These are phyloP conservation scores for Platypus cylindrus DNA, from an alignment of 2,888 invertebrate genomes.

Conservation along the genomic window DNA sequence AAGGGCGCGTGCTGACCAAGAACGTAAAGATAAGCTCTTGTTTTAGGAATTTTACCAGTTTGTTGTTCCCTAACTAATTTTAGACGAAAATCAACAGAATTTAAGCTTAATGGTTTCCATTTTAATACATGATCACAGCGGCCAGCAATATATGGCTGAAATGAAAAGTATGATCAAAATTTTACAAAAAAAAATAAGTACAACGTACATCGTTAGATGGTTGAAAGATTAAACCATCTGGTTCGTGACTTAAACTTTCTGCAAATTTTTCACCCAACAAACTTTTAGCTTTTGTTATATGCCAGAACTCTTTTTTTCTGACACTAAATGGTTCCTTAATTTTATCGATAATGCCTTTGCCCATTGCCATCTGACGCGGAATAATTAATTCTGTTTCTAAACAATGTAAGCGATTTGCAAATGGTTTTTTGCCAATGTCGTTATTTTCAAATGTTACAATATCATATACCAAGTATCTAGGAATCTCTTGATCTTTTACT, in stretches of 20 bases:
- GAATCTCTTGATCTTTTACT: slow-evolving; percentile 58
- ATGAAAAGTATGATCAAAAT: slow-evolving; percentile 3
- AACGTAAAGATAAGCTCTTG: slow-evolving; percentile 64
- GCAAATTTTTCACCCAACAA: slow-evolving; percentile 77
- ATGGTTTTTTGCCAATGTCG: slow-evolving; percentile 64
- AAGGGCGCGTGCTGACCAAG: slow-evolving; percentile 58
- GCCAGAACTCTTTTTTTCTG: slow-evolving; percentile 85
- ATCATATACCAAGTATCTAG: slow-evolving; percentile 91
- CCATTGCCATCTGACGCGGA: slow-evolving; percentile 63
- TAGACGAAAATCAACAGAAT: slow-evolving; percentile 91
- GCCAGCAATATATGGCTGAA: slow-evolving; percentile 66
- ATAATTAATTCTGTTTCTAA: slow-evolving; percentile 63
- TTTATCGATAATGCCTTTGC: slow-evolving; percentile 59
- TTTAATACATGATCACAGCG: slow-evolving; percentile 77
- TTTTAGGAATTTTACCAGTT: slow-evolving; percentile 37
- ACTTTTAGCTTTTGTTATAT: slow-evolving; percentile 54
- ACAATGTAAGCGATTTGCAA: slow-evolving; percentile 63
- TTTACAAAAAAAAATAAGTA: background rate
- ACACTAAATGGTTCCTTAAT: slow-evolving; percentile 81
- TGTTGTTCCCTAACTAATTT: slow-evolving; percentile 64
- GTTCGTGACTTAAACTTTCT: slow-evolving; percentile 77
- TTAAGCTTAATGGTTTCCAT: slow-evolving; percentile 92
- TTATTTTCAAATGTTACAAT: slow-evolving; percentile 71
- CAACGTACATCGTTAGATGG: slow-evolving; percentile 53
- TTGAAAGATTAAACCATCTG: slow-evolving; percentile 97